These are phyloP conservation scores for Tadarida brasiliensis DNA, from an alignment of 2,797 vertebrate genomes.

Conservation along the genomic window DNA sequence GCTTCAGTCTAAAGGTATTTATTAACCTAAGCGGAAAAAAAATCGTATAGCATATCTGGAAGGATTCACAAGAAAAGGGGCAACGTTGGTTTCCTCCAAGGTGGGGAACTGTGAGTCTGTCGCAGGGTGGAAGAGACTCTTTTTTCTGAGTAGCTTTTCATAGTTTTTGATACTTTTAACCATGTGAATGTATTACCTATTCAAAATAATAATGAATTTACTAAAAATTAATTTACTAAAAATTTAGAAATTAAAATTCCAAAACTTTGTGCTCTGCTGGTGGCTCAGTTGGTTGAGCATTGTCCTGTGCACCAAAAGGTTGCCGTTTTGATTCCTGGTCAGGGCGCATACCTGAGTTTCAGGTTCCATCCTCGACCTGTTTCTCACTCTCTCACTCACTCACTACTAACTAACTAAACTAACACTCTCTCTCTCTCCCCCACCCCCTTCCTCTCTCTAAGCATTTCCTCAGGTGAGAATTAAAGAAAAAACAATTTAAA, in stretches of 20 bases:
- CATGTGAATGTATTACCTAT: neutral
- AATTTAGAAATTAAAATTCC: neutral
- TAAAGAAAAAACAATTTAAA: neutral
- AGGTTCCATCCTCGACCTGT: too few relatives aligned
- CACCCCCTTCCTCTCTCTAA: neutral
- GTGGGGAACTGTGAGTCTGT: neutral
- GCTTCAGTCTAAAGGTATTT: neutral
- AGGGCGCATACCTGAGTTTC: neutral
- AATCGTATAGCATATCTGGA: neutral
- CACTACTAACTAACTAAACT: too few relatives aligned
- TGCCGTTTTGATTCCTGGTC: neutral
- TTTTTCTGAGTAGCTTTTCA: neutral
- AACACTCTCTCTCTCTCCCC: too few relatives aligned
- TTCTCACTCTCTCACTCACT: neutral
- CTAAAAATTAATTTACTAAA: neutral
- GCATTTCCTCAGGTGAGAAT: neutral
- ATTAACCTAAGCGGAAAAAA: neutral
- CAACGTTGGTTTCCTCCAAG: neutral
- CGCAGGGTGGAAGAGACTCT: neutral
- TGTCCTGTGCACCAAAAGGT: neutral
- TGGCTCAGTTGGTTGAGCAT: neutral
- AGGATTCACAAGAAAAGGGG: neutral
- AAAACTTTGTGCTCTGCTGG: neutral
- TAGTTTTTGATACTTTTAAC: neutral
- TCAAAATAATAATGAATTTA: slow-evolving; percentile 28